These are phyloP conservation scores for Cichladusa arquata DNA, from an alignment of 2,113 vertebrate species.

Conservation along the genomic window DNA sequence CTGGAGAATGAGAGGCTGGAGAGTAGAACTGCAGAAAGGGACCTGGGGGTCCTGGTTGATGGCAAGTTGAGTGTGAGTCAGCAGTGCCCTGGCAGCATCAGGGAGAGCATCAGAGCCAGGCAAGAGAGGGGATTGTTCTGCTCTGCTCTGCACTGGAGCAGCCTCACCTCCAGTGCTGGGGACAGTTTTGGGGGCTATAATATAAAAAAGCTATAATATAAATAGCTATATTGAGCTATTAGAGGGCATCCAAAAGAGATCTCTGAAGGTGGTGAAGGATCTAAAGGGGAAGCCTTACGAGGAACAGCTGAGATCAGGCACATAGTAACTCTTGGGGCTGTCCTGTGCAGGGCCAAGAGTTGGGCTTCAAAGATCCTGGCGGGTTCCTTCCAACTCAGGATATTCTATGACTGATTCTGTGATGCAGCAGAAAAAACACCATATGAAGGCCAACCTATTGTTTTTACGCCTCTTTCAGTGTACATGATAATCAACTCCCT, in stretches of 20 bases:
- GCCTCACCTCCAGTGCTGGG: fast-evolving
- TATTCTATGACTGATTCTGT: neutral
- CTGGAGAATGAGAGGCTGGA: neutral
- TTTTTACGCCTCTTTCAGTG: neutral
- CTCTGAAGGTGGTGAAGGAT: neutral
- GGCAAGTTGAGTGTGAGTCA: neutral
- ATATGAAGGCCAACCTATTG: fast-evolving
- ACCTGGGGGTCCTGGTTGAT: neutral
- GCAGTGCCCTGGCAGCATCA: neutral
- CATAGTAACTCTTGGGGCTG: too few species aligned
- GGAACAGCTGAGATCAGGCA: neutral
- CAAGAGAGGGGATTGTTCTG: neutral
- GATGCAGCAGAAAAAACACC: neutral
- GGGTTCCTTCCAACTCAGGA: neutral
- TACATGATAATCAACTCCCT: neutral
- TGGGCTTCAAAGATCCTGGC: neutral
- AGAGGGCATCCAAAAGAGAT: neutral
- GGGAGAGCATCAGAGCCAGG: fast-evolving
- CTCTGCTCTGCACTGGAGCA: fast-evolving
- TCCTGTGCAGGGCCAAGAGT: neutral
- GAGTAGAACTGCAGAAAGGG: fast-evolving
- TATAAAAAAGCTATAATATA: neutral
- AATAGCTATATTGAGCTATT: neutral
- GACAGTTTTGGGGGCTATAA: neutral
- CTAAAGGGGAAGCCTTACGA: neutral